phyloP scores from a whole-genome alignment of 2,888 invertebrate species.

The Pogonocherus hispidulus region DNA sequence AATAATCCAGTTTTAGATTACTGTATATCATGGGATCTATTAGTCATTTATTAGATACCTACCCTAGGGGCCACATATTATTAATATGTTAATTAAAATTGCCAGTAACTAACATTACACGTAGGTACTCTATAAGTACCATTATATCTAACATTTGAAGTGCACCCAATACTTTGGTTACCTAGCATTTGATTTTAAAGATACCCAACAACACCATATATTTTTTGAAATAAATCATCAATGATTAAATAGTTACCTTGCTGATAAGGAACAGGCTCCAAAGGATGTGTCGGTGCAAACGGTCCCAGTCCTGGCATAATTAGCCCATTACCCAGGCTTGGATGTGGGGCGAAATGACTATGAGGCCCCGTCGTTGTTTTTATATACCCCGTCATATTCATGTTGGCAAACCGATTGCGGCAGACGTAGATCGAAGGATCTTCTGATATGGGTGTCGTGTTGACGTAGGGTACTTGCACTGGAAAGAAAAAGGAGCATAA shows the following conservation, averaged over 20 bases:
- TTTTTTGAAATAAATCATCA: too few species aligned
- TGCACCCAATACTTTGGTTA: too few species aligned
- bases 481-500: conserved; percentile 50
- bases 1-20: too few species aligned
- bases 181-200: too few species aligned
- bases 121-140: too few species aligned
- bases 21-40: too few species aligned
- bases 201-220: too few species aligned
- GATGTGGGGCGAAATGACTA: conserved; percentile 58
- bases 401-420: conserved; percentile 47
- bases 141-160: too few species aligned
- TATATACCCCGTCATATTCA: conserved; percentile 67
- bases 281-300: conserved; percentile 62
- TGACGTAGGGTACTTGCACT: conserved; percentile 58
- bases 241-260: conserved; percentile 64
- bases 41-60: too few species aligned
- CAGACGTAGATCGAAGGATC: conserved; percentile 45
- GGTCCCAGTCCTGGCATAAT: conserved; percentile 61
- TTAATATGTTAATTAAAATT: too few species aligned
- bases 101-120: too few species aligned
- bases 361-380: conserved; percentile 61
- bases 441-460: conserved; percentile 58
- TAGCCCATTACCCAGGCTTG: conserved; percentile 57
- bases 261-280: conserved; percentile 64
- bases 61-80: too few species aligned